These are phyloP conservation scores for Lathamus discolor DNA, from an alignment of 2,113 vertebrate genomes.

Conservation along the genomic window DNA sequence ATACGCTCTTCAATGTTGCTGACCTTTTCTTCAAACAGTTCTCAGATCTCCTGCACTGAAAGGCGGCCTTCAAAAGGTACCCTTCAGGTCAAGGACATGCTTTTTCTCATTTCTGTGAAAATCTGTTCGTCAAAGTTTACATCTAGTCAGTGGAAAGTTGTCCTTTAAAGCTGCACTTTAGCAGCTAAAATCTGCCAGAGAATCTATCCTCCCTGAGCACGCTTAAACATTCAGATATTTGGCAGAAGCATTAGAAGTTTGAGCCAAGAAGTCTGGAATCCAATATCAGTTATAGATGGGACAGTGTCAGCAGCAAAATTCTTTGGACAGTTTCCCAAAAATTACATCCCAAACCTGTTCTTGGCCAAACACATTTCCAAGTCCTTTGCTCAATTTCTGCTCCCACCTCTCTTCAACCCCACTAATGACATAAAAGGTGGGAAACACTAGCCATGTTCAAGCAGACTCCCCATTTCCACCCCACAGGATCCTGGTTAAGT, in stretches of 20 bases:
- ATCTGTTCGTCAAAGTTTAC: neutral
- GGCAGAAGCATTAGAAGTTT: neutral
- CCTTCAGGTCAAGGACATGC: neutral
- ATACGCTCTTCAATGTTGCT: neutral
- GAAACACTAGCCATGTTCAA: neutral
- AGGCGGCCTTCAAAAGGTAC: neutral
- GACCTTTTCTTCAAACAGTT: slow-evolving; percentile 26
- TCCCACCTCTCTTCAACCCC: neutral
- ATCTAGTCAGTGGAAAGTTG: neutral
- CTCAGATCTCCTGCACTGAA: neutral
- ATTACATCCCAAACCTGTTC: neutral
- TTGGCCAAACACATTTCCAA: neutral
- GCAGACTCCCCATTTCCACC: neutral
- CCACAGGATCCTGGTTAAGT: neutral
- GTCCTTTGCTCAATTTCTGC: neutral
- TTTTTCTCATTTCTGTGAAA: neutral
- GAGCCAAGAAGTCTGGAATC: neutral
- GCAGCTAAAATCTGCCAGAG: neutral
- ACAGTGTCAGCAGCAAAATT: neutral
- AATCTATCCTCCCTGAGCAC: neutral
- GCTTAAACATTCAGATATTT: neutral
- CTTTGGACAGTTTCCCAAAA: neutral
- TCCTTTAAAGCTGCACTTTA: neutral
- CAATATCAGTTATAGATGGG: neutral
- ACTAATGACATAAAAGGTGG: neutral